A percentile compares a stretch with the other conserved stretches of the same genome.
Conservation (phyloP, 1,140 invertebrate genomes). For the Globodera ellingtonae region DNA sequence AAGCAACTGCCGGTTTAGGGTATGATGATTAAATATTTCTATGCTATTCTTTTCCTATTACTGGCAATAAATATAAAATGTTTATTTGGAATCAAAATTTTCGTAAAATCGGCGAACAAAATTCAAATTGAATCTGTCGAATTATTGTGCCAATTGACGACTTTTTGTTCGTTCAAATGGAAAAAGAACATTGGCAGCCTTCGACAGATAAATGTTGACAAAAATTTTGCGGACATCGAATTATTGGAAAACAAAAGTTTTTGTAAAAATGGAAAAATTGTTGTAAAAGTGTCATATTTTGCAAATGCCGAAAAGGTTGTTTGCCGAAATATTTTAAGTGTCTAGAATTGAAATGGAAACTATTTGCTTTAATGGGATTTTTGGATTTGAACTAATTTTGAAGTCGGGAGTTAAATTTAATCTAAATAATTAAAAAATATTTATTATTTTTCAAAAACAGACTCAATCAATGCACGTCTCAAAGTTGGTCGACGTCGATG, state of each 20-base stretch:
- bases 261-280: background rate
- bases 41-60: background rate
- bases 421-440: no score
- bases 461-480: background rate
- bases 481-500: background rate
- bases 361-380: no score
- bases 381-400: background rate
- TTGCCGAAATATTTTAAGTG: background rate
- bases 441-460: no score
- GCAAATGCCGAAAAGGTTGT: no score
- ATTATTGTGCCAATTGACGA: background rate
- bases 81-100: background rate
- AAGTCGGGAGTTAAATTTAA: no score
- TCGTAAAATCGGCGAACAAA: background rate
- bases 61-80: background rate
- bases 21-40: background rate
- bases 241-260: background rate
- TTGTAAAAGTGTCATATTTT: background rate
- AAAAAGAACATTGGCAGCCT: background rate
- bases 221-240: background rate
- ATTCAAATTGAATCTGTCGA: background rate
- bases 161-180: background rate
- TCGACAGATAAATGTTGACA: background rate
- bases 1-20: background rate
- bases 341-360: no score